Evolutionary conservation across 1,140 invertebrate species (phyloP).

Genomic region (Drosophila sproati): DNA sequence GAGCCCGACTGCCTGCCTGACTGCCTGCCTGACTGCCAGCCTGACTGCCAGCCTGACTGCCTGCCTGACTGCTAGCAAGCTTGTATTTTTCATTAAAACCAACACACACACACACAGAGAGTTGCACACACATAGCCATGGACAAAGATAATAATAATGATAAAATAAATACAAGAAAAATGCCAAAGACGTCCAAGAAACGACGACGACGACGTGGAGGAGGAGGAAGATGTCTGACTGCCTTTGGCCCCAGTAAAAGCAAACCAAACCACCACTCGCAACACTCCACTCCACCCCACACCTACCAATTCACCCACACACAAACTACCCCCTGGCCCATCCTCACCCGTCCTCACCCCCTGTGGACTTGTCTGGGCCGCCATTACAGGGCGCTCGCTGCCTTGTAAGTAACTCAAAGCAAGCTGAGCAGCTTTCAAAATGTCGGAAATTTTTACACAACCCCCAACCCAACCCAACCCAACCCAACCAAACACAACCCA

Average conservation of each 20-base stretch:
- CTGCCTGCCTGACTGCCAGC: not conserved
- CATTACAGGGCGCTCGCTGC: conserved; percentile 19
- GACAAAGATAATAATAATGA: conserved; percentile 83
- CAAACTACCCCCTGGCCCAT: not conserved
- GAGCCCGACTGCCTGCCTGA: not conserved
- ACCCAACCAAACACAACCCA: not conserved
- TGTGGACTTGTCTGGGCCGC: conserved; percentile 19
- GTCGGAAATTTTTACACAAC: conserved; percentile 77
- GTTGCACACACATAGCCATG: conserved; percentile 63
- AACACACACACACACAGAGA: conserved; percentile 25
- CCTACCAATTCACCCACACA: not conserved
- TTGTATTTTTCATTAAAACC: conserved; percentile 63
- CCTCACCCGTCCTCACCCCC: not conserved
- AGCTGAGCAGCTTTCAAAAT: conserved; percentile 77
- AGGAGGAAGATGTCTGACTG: not conserved
- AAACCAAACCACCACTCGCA: not conserved
- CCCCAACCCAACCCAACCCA: not conserved
- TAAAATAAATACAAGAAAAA: conserved; percentile 80
- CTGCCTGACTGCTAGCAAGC: conserved; percentile 25
- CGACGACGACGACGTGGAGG: conserved; percentile 7
- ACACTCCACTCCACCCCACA: conserved; percentile 15
- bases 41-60: not conserved
- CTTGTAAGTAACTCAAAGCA: conserved; percentile 73
- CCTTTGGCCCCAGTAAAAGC: too few relatives aligned
- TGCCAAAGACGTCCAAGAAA: conserved; percentile 47